A percentile compares a stretch with the other conserved stretches of the same genome.
Conservation (phyloP, 2,888 invertebrate genomes). For the Campoplex capitator region DNA sequence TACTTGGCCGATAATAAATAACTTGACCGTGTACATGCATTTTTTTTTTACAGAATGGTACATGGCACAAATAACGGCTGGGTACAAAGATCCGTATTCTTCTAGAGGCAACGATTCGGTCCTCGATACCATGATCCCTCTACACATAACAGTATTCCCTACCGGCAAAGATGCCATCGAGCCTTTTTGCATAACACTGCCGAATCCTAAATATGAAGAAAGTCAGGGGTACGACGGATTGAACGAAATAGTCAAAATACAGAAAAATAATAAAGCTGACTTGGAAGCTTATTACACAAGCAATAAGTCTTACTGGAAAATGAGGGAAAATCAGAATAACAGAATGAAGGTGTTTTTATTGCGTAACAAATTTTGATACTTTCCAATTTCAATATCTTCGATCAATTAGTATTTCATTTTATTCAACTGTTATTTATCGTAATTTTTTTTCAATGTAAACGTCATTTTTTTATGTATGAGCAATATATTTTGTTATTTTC, state of each 20-base stretch:
- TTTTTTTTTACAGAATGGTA: constrained; percentile 79
- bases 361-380: not conserved
- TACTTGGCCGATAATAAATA: not conserved
- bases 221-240: constrained; percentile 77
- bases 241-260: constrained; percentile 77
- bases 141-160: constrained; percentile 80
- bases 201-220: constrained; percentile 72
- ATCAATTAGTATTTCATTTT: not conserved
- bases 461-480: too few relatives aligned
- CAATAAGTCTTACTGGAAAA: constrained; percentile 79
- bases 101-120: constrained; percentile 18
- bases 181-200: constrained; percentile 80
- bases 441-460: not conserved
- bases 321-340: constrained; percentile 79
- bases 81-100: constrained; percentile 71
- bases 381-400: not conserved
- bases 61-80: constrained; percentile 79
- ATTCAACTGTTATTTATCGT: constrained; percentile 13
- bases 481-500: constrained; percentile 57
- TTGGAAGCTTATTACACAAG: constrained; percentile 77
- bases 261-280: constrained; percentile 77
- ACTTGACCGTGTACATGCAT: not conserved
- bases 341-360: constrained; percentile 78
- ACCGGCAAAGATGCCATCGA: constrained; percentile 75
- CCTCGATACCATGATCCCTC: constrained; percentile 70